Percentiles rank a stretch among this genome's conserved stretches.
phyloP scores from a whole-genome alignment of 2,888 invertebrate species.

The Ectemnius cavifrons region DNA sequence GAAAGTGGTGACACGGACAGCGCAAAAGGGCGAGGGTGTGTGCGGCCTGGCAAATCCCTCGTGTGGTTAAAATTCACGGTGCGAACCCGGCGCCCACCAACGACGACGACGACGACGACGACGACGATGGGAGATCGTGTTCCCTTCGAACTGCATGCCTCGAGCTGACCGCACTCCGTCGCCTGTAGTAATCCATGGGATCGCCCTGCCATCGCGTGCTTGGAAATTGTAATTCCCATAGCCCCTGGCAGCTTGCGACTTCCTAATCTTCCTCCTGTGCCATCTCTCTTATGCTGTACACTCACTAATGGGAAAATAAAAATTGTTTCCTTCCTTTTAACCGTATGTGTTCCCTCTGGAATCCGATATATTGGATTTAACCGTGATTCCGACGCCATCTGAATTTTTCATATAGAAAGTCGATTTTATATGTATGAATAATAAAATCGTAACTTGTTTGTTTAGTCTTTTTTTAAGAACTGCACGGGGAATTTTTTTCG shows the following conservation, averaged over 20 bases:
- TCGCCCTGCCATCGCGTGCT: constrained; percentile 63
- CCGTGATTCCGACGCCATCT: no score
- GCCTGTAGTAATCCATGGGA: constrained; percentile 61
- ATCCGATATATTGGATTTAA: no score
- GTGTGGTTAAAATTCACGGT: constrained; percentile 55
- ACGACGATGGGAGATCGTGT: no score
- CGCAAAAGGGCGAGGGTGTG: no score
- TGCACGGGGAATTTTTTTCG: no score
- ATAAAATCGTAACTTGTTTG: no score
- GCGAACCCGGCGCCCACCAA: constrained; percentile 33
- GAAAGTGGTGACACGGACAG: constrained; percentile 30
- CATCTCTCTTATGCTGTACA: background rate
- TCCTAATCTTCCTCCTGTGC: constrained; percentile 25
- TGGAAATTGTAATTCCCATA: constrained; percentile 64
- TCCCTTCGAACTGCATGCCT: constrained; percentile 40
- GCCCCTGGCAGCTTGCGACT: constrained; percentile 28
- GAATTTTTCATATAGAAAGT: no score
- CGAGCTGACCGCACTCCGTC: constrained; percentile 61
- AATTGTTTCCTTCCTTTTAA: background rate
- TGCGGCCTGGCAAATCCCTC: constrained; percentile 44
- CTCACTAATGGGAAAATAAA: no score
- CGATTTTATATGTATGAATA: no score
- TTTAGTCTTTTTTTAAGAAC: no score
- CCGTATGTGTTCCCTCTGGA: background rate
- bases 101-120: no score